Evolutionary conservation across 2,888 invertebrate genomes (phyloP).

Genomic region (Macaria liturata): DNA sequence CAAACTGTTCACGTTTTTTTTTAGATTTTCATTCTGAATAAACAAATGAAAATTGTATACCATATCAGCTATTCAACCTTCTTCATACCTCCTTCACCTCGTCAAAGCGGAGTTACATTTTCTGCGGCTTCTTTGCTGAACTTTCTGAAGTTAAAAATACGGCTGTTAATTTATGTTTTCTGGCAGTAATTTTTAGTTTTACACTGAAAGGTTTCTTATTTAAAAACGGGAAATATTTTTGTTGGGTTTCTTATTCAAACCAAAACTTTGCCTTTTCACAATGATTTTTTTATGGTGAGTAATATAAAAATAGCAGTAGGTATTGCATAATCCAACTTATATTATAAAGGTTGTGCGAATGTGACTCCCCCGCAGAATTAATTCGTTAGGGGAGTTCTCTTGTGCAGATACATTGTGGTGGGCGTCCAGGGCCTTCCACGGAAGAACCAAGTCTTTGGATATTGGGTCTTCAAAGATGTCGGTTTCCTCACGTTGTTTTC

Average conservation of each 20-base stretch:
- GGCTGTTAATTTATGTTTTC: slow-evolving; percentile 20
- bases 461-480: no score
- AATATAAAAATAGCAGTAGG: no score
- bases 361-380: no score
- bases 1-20: no score
- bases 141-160: slow-evolving; percentile 22
- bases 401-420: no score
- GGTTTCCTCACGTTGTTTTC: no score
- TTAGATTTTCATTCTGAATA: no score
- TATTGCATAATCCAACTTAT: neutral
- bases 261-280: no score
- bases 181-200: slow-evolving; percentile 9
- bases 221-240: neutral
- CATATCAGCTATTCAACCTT: neutral
- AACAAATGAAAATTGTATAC: no score
- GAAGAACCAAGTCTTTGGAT: no score
- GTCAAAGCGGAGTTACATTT: slow-evolving; percentile 15
- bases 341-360: neutral
- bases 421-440: neutral
- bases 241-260: neutral
- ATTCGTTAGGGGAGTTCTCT: no score
- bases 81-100: neutral
- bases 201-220: slow-evolving; percentile 3
- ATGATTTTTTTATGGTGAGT: no score
- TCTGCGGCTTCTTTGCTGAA: slow-evolving; percentile 24